A percentile compares a stretch with the other conserved stretches of the same genome.
Evolutionary conservation across 2,113 vertebrate species (phyloP).

Genomic region (Colius striatus): DNA sequence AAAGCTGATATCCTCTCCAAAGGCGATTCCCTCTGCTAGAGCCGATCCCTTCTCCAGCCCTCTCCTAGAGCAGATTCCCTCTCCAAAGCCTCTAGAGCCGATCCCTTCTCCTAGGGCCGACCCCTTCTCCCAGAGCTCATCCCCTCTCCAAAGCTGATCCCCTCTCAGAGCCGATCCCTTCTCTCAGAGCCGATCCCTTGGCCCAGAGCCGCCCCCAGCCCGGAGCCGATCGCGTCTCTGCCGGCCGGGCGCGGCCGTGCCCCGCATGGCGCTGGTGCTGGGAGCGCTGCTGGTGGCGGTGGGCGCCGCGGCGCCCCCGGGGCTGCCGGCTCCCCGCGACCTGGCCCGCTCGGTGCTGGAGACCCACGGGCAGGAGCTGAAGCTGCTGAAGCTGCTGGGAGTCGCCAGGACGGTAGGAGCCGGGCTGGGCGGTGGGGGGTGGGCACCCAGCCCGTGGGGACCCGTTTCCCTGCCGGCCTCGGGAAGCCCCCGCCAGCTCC

Average conservation of each 20-base stretch:
- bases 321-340: not conserved
- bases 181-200: too few relatives aligned
- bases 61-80: not conserved
- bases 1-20: too few relatives aligned
- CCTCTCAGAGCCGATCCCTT: too few relatives aligned
- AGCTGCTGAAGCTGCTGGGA: conserved; percentile 33
- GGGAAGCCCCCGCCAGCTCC: not conserved
- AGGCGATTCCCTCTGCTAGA: too few relatives aligned
- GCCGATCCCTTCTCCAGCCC: not conserved
- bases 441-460: not conserved
- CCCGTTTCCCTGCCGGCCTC: too few relatives aligned
- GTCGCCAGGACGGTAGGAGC: conserved; percentile 28
- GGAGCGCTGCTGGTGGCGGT: not conserved
- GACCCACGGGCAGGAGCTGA: conserved; percentile 41
- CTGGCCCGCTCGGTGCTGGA: conserved; percentile 20
- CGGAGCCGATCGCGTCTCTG: too few relatives aligned
- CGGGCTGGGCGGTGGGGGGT: accelerated
- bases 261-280: not conserved
- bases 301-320: not conserved
- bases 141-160: too few relatives aligned
- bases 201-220: not conserved
- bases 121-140: not conserved
- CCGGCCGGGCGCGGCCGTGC: too few relatives aligned
- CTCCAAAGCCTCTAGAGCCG: too few relatives aligned
- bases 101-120: not conserved